A percentile compares a stretch with the other conserved stretches of the same genome.
Conservation (phyloP, 2,113 vertebrate genomes). For the Microcebus murinus region DNA sequence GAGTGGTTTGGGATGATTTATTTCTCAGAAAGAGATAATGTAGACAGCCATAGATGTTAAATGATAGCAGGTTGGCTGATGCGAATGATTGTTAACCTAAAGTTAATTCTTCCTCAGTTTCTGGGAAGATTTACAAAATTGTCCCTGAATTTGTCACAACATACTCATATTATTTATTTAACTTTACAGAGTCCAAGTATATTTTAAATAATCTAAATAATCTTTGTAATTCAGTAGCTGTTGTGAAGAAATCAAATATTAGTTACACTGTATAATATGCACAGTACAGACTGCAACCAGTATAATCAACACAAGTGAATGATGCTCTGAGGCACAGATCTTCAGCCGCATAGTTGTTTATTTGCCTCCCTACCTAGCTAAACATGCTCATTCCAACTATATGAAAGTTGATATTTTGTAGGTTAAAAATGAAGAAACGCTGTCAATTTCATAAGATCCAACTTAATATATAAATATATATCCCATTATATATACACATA, state of each 20-base stretch:
- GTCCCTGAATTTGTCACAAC: background rate
- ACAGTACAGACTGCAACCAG: background rate
- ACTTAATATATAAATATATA: background rate
- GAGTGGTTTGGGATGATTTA: background rate
- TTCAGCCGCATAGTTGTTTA: background rate
- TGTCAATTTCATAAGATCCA: background rate
- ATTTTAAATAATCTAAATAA: background rate
- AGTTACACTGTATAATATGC: background rate
- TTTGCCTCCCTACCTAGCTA: background rate
- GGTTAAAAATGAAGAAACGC: background rate
- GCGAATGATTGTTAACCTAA: background rate
- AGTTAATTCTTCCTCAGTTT: background rate
- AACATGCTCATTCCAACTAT: background rate
- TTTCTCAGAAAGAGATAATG: background rate
- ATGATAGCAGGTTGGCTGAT: background rate
- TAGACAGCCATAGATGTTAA: background rate
- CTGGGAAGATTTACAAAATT: background rate
- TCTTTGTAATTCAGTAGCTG: background rate
- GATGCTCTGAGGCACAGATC: background rate
- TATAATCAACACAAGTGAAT: background rate
- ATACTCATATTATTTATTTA: background rate
- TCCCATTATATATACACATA: background rate
- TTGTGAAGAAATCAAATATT: background rate
- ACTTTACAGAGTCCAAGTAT: background rate
- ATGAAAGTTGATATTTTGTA: background rate